Evolutionary conservation across 2,113 vertebrate species (phyloP).

Genomic region (Muscicapa adusta): DNA sequence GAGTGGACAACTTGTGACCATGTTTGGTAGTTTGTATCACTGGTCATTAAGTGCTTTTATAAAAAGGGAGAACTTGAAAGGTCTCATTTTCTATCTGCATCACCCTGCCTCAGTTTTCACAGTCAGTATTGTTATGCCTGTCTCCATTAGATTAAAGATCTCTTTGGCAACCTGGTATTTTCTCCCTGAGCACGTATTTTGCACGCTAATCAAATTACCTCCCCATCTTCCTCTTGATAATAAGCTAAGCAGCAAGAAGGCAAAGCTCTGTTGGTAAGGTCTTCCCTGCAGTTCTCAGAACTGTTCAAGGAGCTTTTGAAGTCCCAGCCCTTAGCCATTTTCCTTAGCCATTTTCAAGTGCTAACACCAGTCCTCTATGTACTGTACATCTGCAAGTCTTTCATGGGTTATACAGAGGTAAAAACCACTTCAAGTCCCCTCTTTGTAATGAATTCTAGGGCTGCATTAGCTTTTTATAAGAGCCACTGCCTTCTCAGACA

Average conservation of each 20-base stretch:
- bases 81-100: neutral
- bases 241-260: neutral
- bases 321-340: neutral
- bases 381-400: neutral
- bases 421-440: neutral
- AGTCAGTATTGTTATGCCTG: neutral
- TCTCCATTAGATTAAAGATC: constrained; percentile 27
- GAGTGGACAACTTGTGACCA: neutral
- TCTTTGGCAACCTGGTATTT: constrained; percentile 32
- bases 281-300: neutral
- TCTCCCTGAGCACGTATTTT: constrained; percentile 6
- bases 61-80: neutral
- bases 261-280: neutral
- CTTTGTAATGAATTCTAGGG: neutral
- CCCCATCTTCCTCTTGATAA: neutral
- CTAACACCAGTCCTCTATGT: neutral
- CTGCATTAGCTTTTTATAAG: neutral
- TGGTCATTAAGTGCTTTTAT: neutral
- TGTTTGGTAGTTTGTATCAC: neutral
- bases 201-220: constrained; percentile 13
- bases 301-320: neutral
- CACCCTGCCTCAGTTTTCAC: neutral
- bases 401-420: neutral
- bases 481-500: neutral
- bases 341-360: neutral